Conservation (phyloP, 1,140 invertebrate species). For the Coenobita brevimanus region DNA sequence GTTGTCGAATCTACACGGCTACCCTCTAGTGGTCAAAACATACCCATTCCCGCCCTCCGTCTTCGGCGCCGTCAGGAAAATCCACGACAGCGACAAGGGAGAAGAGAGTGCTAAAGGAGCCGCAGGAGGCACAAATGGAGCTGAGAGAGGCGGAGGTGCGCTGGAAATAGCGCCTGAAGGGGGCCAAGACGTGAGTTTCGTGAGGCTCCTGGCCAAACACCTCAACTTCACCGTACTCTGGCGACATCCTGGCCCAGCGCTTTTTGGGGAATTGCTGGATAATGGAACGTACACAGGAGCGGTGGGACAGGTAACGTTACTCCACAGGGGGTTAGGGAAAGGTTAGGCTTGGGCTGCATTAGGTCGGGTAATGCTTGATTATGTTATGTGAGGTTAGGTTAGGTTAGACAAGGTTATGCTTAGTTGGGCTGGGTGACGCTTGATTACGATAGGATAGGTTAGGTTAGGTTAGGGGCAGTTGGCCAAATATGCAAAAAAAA, state of each 20-base stretch:
- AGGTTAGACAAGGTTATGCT: no score
- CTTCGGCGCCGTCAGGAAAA: neutral
- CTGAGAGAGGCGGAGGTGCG: neutral
- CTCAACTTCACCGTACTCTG: slow-evolving; percentile 14
- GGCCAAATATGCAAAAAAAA: no score
- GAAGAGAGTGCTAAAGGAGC: neutral
- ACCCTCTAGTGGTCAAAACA: slow-evolving; percentile 20
- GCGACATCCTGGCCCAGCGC: neutral
- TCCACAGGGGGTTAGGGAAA: no score
- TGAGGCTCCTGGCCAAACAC: slow-evolving; percentile 9
- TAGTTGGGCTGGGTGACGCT: no score
- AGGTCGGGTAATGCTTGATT: no score
- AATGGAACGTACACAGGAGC: slow-evolving; percentile 29
- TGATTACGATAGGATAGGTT: no score
- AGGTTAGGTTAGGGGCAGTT: no score
- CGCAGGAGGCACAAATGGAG: no score
- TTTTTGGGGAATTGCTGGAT: slow-evolving; percentile 10
- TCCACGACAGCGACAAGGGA: neutral
- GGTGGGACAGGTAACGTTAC: slow-evolving; percentile 27
- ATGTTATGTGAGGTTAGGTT: no score
- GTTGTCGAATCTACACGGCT: slow-evolving; percentile 19
- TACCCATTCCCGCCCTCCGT: slow-evolving; percentile 19
- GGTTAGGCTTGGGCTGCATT: no score
- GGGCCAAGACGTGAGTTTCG: slow-evolving; percentile 32
- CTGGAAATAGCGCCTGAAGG: neutral